Percentiles rank a stretch among this genome's conserved stretches.
Evolutionary conservation across 53 echinoderm and acorn worm species (phyloP).

Genomic region (Patiria pectinifera): DNA sequence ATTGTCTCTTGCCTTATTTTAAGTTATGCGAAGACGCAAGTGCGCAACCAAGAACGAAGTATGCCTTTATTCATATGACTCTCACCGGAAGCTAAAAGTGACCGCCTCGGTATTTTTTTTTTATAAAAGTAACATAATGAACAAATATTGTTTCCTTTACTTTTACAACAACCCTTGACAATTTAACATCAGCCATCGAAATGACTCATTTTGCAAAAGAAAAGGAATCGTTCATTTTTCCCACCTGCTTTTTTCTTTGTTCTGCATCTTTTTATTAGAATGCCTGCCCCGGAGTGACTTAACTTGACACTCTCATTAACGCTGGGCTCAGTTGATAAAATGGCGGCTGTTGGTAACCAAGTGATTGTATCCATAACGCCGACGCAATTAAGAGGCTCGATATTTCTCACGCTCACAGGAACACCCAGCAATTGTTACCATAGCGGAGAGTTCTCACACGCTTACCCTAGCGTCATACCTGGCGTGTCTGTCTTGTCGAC

Average conservation of each 20-base stretch:
- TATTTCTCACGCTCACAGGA: neutral
- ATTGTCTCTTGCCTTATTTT: too few relatives aligned
- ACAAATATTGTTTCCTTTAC: too few relatives aligned
- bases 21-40: too few relatives aligned
- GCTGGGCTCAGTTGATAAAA: neutral
- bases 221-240: neutral
- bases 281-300: neutral
- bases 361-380: constrained; percentile 9
- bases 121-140: too few relatives aligned
- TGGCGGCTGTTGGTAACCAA: constrained; percentile 12
- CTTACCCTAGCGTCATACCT: neutral
- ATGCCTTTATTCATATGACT: too few relatives aligned
- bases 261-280: neutral
- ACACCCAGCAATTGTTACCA: neutral
- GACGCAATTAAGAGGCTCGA: neutral
- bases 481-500: neutral
- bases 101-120: too few relatives aligned
- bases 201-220: neutral
- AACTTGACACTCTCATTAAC: neutral
- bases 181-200: neutral
- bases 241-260: neutral
- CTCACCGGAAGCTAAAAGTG: too few relatives aligned
- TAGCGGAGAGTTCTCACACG: neutral
- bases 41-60: too few relatives aligned
- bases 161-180: neutral